Evolutionary conservation across 2,888 invertebrate species (phyloP), one percentile per base, ranked within the genome.

Genomic region (Diarsia dahlii): DNA sequence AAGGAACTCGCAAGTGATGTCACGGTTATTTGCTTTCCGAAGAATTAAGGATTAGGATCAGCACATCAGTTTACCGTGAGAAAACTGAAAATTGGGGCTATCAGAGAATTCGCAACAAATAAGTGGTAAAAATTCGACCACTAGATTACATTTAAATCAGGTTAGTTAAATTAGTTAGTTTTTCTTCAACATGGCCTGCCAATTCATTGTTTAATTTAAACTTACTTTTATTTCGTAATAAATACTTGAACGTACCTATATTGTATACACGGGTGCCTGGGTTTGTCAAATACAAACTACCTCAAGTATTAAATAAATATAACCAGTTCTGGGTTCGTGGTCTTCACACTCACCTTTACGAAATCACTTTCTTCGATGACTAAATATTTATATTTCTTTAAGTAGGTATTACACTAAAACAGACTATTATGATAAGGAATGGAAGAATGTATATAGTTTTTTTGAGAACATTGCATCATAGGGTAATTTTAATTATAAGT

Each of bases 341-440:
- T 28, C 63, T 64, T 76, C 58, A 64, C 39, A 70, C 48, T 54
- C n/a, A 63, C 65, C 46, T 58, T 76, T 62, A 75, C 70, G 58
- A 80, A 75, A 80, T 82, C 80, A 86, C 80, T 83, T 84, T 85
- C 82, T 39, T 82, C 60, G 50, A 71, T 62, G 66, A 72, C 69
- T 62, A 56, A 76, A 79, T 56, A 76, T 79, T 28, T 28, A 82
- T 82, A 76, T 76, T 71, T 63, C n/a, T 66, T 50, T 68, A 72
- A 65, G 65, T 60, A 74, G 64, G 65, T 62, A 64, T 70, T 71
- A 68, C 62, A 69, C 28, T 82, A 65, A 79, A 62, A 69, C 20
- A 66, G 12, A 62, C n/a, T 68, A 39, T 71, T 84, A 65, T 58
- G 73, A 58, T 73, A n/a, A n/a, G n/a, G n/a, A n/a, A 77, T 54